Conservation (phyloP, 2,113 vertebrate species). For the Paramisgurnus dabryanus region DNA sequence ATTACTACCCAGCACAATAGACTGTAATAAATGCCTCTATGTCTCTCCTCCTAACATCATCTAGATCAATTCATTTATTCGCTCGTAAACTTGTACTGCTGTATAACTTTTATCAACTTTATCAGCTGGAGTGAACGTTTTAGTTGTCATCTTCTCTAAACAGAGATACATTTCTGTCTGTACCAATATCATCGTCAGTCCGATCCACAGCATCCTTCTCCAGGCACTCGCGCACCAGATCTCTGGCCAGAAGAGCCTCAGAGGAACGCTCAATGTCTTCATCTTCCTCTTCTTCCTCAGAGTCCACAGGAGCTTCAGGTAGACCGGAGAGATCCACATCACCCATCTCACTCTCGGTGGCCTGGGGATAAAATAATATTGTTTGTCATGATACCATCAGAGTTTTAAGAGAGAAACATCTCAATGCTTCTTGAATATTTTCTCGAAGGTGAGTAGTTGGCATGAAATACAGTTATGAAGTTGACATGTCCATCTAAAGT, state of each 20-base stretch:
- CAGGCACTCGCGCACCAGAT: slow-evolving; percentile 94
- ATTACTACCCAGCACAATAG: no score
- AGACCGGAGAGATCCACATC: slow-evolving; percentile 96
- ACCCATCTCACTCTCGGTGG: slow-evolving; percentile 94
- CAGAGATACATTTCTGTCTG: neutral
- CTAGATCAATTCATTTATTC: neutral
- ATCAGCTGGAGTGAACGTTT: no score
- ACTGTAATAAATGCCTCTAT: no score
- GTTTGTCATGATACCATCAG: neutral
- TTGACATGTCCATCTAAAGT: no score
- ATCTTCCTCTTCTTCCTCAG: slow-evolving; percentile 96
- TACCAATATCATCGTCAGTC: slow-evolving; percentile 94
- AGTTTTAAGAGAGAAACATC: neutral
- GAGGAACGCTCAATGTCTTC: slow-evolving; percentile 93
- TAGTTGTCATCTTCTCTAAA: neutral
- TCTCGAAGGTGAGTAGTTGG: no score
- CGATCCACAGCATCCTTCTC: slow-evolving; percentile 95
- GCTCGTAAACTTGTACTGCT: neutral
- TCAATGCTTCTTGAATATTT: neutral
- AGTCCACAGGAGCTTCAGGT: slow-evolving; percentile 93
- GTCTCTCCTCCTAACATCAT: no score
- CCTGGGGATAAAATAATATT: slow-evolving; percentile 70
- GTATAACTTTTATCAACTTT: neutral
- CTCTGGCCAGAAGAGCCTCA: slow-evolving; percentile 85
- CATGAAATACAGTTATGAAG: no score